Percentiles rank a stretch among this genome's conserved stretches.
Conservation (phyloP, 2,888 invertebrate species). For the Salpingus planirostris region DNA sequence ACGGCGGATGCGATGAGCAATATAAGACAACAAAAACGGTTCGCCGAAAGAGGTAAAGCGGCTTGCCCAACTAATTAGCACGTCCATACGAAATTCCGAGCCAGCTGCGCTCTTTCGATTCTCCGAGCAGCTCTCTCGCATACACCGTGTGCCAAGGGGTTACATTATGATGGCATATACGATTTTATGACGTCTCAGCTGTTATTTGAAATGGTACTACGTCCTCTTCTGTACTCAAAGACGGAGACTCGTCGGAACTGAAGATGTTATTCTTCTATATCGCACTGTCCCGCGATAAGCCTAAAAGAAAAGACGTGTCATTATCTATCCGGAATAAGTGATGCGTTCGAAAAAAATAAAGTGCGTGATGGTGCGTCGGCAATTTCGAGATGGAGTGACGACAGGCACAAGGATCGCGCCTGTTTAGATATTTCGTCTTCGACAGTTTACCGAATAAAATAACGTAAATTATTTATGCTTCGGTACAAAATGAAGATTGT, state of each 20-base stretch:
- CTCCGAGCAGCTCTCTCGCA: slow-evolving; percentile 9
- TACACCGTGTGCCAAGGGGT: slow-evolving; percentile 24
- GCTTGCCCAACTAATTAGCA: slow-evolving; percentile 39
- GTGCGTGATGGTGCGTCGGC: no score
- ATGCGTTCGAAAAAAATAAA: no score
- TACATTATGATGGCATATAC: slow-evolving; percentile 24
- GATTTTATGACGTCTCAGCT: slow-evolving; percentile 28
- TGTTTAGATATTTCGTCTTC: slow-evolving; percentile 21
- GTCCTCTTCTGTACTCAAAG: neutral
- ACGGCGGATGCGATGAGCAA: slow-evolving; percentile 26
- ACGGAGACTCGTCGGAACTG: slow-evolving; percentile 8
- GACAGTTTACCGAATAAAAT: slow-evolving; percentile 22
- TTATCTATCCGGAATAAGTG: no score
- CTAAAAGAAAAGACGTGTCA: slow-evolving; percentile 29
- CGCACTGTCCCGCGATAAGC: slow-evolving; percentile 28
- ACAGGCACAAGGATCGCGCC: slow-evolving; percentile 14
- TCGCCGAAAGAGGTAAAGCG: slow-evolving; percentile 32
- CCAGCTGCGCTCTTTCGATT: slow-evolving; percentile 27
- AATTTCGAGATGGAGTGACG: slow-evolving; percentile 16
- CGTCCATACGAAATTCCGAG: slow-evolving; percentile 40
- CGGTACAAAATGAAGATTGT: slow-evolving; percentile 19
- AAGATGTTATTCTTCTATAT: slow-evolving; percentile 25
- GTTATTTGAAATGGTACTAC: slow-evolving; percentile 18
- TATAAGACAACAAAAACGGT: slow-evolving; percentile 25
- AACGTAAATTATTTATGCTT: slow-evolving; percentile 16